Evolutionary conservation across 1,140 invertebrate genomes (phyloP).

Genomic region (Calephelis virginiensis): DNA sequence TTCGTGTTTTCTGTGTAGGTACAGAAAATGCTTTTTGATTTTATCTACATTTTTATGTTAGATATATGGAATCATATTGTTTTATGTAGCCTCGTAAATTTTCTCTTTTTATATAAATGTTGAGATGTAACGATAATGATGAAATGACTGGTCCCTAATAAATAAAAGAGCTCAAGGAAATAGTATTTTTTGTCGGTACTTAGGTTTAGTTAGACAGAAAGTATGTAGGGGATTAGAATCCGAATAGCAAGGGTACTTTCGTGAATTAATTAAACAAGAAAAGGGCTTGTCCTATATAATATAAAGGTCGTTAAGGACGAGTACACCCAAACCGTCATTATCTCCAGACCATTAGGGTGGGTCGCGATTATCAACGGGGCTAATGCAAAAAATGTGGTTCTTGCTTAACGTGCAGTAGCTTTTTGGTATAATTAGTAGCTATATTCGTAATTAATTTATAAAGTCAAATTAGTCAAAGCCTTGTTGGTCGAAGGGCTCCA

Average conservation of each 20-base stretch:
- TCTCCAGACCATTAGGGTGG: slow-evolving; percentile 42
- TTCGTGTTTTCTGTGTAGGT: no score
- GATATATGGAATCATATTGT: no score
- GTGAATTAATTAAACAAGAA: slow-evolving; percentile 68
- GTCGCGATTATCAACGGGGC: slow-evolving; percentile 37
- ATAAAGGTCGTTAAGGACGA: slow-evolving; percentile 63
- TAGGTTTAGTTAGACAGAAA: slow-evolving; percentile 4
- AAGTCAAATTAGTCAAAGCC: no score
- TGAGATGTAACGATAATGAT: no score
- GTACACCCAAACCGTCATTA: slow-evolving; percentile 68
- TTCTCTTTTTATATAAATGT: no score
- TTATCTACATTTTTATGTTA: no score
- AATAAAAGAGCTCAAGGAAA: no score
- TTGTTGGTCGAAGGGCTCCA: no score
- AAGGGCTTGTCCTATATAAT: slow-evolving; percentile 65
- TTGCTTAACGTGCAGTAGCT: slow-evolving; percentile 1
- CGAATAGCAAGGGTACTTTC: slow-evolving; percentile 55
- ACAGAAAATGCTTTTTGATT: no score
- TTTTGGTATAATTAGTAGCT: neutral
- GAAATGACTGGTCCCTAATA: no score
- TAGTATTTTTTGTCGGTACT: neutral
- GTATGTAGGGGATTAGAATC: slow-evolving; percentile 35
- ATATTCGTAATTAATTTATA: neutral
- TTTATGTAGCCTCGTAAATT: no score
- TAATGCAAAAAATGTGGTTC: neutral